A percentile compares a stretch with the other conserved stretches of the same genome.
Conservation (phyloP, 1,140 invertebrate genomes). For the Drosophila sturtevanti region DNA sequence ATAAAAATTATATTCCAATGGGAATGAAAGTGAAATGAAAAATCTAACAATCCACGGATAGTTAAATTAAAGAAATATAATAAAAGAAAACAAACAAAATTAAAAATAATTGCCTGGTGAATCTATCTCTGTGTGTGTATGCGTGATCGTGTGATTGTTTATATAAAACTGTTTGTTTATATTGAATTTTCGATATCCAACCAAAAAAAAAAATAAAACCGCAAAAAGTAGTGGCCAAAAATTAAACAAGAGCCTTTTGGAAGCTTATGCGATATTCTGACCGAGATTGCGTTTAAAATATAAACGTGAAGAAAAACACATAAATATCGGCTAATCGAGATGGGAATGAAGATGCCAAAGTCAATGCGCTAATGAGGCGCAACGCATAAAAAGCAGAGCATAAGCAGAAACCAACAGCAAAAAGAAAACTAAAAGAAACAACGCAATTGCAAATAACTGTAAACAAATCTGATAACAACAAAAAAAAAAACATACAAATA, state of each 20-base stretch:
- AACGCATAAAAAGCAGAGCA: constrained; percentile 15
- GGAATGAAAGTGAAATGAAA: background rate
- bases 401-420: background rate
- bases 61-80: background rate
- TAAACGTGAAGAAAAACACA: constrained; percentile 47
- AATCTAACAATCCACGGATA: background rate
- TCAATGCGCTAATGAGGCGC: constrained; percentile 53
- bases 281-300: constrained; percentile 48
- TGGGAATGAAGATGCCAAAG: constrained; percentile 23
- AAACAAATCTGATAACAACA: constrained; percentile 22
- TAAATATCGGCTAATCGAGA: constrained; percentile 69
- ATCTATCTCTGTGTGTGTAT: constrained; percentile 3
- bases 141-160: constrained; percentile 20
- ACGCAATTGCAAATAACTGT: constrained; percentile 50
- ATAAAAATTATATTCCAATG: background rate
- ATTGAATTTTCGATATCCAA: constrained; percentile 39
- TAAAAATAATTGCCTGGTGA: constrained; percentile 26
- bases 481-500: background rate
- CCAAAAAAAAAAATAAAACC: constrained; percentile 28
- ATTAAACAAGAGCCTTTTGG: constrained; percentile 43
- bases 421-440: constrained; percentile 25
- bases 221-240: constrained; percentile 39
- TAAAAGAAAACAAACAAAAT: constrained; percentile 25
- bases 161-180: constrained; percentile 40
- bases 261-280: constrained; percentile 52